Conservation (phyloP, 2,113 vertebrate genomes). For the Zapornia atra region DNA sequence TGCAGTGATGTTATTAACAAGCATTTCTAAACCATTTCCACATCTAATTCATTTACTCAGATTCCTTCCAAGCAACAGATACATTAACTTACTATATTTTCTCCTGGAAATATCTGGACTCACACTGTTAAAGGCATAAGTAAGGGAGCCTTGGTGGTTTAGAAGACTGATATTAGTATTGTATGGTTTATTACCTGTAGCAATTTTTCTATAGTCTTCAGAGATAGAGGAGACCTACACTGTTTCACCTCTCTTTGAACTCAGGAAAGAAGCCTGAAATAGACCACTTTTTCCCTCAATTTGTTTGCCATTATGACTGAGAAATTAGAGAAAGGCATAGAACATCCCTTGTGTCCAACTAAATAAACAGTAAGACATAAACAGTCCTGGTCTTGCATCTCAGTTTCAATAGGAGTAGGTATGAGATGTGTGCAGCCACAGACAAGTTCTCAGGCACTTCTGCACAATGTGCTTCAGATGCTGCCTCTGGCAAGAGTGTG, state of each 20-base stretch:
- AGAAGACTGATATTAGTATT: not conserved
- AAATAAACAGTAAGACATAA: constrained; percentile 1
- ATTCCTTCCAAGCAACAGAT: not conserved
- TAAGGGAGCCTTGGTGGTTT: not conserved
- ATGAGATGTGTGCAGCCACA: not conserved
- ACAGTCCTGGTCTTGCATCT: not conserved
- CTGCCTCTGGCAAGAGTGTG: not conserved
- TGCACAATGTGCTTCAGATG: not conserved
- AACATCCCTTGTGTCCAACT: not conserved
- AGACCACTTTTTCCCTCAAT: not conserved
- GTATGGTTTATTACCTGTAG: not conserved
- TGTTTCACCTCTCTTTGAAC: not conserved
- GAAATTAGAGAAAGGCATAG: not conserved
- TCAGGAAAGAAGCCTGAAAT: not conserved
- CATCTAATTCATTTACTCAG: not conserved
- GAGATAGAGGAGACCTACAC: not conserved
- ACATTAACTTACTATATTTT: not conserved
- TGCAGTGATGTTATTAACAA: not conserved
- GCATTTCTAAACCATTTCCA: not conserved
- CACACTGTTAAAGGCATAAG: not conserved
- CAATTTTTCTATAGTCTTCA: not conserved
- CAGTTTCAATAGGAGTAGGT: not conserved
- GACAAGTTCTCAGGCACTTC: not conserved
- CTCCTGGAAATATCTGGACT: not conserved
- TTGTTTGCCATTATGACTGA: not conserved